Evolutionary conservation across 1,140 invertebrate species (phyloP), one percentile per base, ranked within the genome.

Genomic region (Dendroctonus valens): DNA sequence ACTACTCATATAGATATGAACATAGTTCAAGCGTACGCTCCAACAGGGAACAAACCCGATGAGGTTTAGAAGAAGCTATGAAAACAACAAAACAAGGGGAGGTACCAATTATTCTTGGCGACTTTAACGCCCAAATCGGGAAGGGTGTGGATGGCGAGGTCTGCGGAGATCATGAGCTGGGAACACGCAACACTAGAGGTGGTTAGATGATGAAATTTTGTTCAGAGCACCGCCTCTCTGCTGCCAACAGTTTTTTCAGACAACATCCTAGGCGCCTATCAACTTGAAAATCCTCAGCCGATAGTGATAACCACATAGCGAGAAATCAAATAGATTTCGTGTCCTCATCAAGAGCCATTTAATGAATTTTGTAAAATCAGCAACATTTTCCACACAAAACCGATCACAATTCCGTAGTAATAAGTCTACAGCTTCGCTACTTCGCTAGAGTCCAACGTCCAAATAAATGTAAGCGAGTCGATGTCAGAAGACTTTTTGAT

Each of bases 261-360:
- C 42, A 75, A 54, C 76, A 70, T 14, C 67, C 68, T 11, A 60
- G 75, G 52, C 62, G 73, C 42, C 49, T 78, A 39, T 78, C 76
- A 49, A 78, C 77, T 8, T 79, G 76, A 74, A 78, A 71, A 41
- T 77, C 73, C 26, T 76, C 77, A 41, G 26, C 41, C 12, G 71
- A 78, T 62, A 70, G 26, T 8, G 41, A 67, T n/a, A 15, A 72
- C 5, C 59, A 73, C n/a, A 74, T 75, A 7, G 61, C 75, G 7
- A 52, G 74, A 53, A 79, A 77, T 66, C 74, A 79, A 63, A 79
- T 78, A 61, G 76, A 78, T 59, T 78, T 51, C 12, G 7, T 51
- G 6, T n/a, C n/a, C 12, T 51, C 7, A 51, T 44, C 42, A 44
- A 44, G n/a, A n/a, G n/a, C n/a, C n/a, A n/a, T n/a, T n/a, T n/a